A percentile compares a stretch with the other conserved stretches of the same genome.
These are phyloP conservation scores for Sebastes variabilis DNA, from an alignment of 2,797 vertebrate genomes.

Conservation along the genomic window DNA sequence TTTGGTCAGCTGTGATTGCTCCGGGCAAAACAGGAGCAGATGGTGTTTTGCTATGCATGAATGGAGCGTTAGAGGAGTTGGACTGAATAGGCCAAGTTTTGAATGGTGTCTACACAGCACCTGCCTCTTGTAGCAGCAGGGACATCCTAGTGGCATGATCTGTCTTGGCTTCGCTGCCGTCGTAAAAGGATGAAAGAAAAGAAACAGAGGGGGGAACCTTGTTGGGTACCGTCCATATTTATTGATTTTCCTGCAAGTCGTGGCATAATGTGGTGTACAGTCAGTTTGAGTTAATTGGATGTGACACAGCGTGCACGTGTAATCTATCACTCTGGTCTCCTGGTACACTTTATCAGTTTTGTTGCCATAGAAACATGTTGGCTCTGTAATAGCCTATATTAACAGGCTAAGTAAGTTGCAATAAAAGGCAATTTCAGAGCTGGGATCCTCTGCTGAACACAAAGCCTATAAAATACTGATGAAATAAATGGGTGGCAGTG, in stretches of 20 bases:
- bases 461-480: conserved; percentile 79
- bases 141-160: conserved; percentile 92
- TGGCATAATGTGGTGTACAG: conserved; percentile 92
- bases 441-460: conserved; percentile 76
- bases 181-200: conserved; percentile 68
- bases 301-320: conserved; percentile 94
- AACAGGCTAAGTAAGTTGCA: conserved; percentile 88
- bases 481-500: conserved; percentile 73
- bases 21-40: conserved; percentile 99
- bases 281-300: conserved; percentile 98
- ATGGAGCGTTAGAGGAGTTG: conserved; percentile 97
- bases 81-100: conserved; percentile 99
- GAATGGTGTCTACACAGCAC: conserved; percentile 99
- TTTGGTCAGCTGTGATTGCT: conserved; percentile 99
- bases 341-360: conserved; percentile 88
- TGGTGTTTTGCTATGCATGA: conserved; percentile 99
- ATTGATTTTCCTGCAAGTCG: conserved; percentile 95
- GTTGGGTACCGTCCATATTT: conserved; percentile 91
- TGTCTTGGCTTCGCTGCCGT: conserved; percentile 78
- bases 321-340: conserved; percentile 92
- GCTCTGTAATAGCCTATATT: conserved; percentile 86
- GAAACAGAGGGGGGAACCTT: conserved; percentile 72
- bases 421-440: conserved; percentile 83
- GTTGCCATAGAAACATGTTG: conserved; percentile 87
- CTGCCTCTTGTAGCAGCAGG: conserved; percentile 93